Conservation (phyloP, 2,888 invertebrate genomes). For the Ceraclea dissimilis region DNA sequence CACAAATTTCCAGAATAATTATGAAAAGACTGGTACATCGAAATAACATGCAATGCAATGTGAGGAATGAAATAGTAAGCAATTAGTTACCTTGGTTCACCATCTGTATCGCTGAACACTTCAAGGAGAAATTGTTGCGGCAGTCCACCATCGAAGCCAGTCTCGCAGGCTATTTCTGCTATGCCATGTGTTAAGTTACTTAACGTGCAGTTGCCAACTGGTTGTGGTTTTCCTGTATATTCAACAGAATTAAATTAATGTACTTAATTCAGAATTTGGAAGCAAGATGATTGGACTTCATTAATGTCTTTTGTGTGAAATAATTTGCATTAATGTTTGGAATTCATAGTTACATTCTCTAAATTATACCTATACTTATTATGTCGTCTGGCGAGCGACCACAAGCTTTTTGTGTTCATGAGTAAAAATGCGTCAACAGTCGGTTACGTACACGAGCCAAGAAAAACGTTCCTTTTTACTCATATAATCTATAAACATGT, state of each 20-base stretch:
- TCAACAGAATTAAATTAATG: not conserved
- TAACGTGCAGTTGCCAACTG: conserved; percentile 77
- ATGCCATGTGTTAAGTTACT: conserved; percentile 80
- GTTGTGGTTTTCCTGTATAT: conserved; percentile 68
- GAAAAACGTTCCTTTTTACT: too few relatives aligned
- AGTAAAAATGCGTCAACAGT: too few relatives aligned
- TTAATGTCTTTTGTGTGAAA: not conserved
- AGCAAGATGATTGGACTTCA: not conserved
- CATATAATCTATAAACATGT: too few relatives aligned
- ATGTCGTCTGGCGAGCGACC: too few relatives aligned
- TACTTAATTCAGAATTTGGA: not conserved
- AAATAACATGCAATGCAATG: too few relatives aligned
- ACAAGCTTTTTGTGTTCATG: too few relatives aligned
- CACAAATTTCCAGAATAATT: too few relatives aligned
- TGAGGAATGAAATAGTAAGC: not conserved
- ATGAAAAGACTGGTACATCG: too few relatives aligned
- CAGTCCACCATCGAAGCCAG: conserved; percentile 84
- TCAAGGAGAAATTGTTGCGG: conserved; percentile 81
- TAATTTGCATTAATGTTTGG: too few relatives aligned
- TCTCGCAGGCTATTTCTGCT: conserved; percentile 72
- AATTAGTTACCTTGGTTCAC: conserved; percentile 34
- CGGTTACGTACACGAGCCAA: too few relatives aligned
- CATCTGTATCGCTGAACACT: conserved; percentile 49
- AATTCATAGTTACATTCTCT: too few relatives aligned
- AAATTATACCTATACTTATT: too few relatives aligned